Evolutionary conservation across 2,797 vertebrate species (phyloP), one percentile per base, ranked within the genome.

Genomic region (Neosilurus hyrtlii): DNA sequence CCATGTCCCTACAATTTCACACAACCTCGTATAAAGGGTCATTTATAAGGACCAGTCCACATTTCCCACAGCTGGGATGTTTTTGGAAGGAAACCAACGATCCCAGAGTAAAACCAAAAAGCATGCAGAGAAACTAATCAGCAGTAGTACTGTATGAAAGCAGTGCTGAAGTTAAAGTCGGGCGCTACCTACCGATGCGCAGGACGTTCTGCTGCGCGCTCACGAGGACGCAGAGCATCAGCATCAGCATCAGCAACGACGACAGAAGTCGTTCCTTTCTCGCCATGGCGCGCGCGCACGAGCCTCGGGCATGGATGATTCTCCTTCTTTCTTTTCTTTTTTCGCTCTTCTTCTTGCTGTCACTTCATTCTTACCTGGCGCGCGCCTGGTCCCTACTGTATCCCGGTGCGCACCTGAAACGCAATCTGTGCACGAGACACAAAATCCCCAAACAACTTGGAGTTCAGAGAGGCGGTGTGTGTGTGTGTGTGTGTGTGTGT

Each of bases 191-290:
- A 99, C 97, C 97, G 89, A 99, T 97, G 90, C 97, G 93, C 89
- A 99, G 94, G 88, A 98, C 97, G 70, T 52, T 82, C 93, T 98
- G 97, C 91, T 96, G 96, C 59, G 94, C 93, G 91, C 94, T 95
- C 86, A 92, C 90, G 83, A 92, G 90, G 85, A 95, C 94, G 92
- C 92, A 93, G 82, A 94, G 90, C 90, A 95, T 24, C 63, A 22
- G 18, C 43, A 59, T 1, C 43, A 71, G 30, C 66, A 43, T 43
- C 43, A 52, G 24, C 37, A 54, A 9, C 68, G 57, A 35, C 59
- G 57, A 16, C 5, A 89, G 67, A 91, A 75, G 84, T 26, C 49
- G 76, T 10, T n/a, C 63, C 76, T 56, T 43, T 61, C 9, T 80
- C 61, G 70, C 83, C 83, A 84, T 84, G 24, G 70, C 70, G 68